Base-by-base conservation (phyloP, 2,113 vertebrate species). In the Callorhinus ursinus region DNA sequence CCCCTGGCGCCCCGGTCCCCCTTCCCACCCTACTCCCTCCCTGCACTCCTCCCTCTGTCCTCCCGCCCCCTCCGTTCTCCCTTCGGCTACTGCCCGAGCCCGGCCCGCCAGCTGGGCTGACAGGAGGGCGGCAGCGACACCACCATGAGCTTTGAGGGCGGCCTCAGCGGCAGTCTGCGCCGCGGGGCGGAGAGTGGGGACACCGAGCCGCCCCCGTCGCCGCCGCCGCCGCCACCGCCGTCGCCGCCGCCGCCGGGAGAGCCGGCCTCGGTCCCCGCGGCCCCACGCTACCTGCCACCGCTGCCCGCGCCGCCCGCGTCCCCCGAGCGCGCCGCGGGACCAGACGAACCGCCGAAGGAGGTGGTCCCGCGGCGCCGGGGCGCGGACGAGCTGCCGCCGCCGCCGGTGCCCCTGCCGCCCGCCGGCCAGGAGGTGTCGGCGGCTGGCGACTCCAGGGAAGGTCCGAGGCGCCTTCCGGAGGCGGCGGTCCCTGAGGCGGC, bases 61-160 rank as follows among this genome's bases (percentile, higher is more conserved):
- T 5, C n/a, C 42, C 55, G 0, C 33, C 69, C 28, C 1, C 46
- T 14, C 79, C 1, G 53, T 14, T 24, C 65, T 51, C 65, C 21
- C 46, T 14, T 26, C 6, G 21, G 79, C 87, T 3, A 81, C 91
- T 55, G 76, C 94, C 95, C 15, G 39, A 42, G 79, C 84, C 93
- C 33, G 57, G 93, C 74, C 49, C 80, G 26, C 88, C 31, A 33
- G 65, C 57, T 36, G 33, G 93, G 92, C 63, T 22, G 36, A 81
- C 55, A n/a, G 76, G 82, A 81, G 95, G 79, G 94, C 90, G 95
- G 76, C 72, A 88, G 95, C 76, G 28, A 76, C 80, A 14, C 55
- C 90, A 49, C 55, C 90, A 97, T 97, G 98, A 98, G 96, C 95
- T 49, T 16, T 1, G 95, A 94, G 91, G 90, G 81, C 53, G 46